phyloP scores from a whole-genome alignment of 2,113 vertebrate species.

The Maccullochella peelii region DNA sequence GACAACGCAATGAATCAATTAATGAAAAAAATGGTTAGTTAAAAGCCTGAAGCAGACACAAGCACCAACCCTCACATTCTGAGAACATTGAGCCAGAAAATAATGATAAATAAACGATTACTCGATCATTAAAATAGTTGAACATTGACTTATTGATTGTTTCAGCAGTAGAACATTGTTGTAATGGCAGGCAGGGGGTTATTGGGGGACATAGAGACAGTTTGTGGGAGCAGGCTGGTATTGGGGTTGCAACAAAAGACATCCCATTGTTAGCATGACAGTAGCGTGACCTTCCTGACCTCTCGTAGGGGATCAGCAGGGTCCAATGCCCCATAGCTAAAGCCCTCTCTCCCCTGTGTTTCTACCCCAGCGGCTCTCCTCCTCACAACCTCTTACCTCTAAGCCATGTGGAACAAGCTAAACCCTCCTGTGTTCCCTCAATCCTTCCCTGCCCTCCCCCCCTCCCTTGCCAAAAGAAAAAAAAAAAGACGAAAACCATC shows the following conservation, averaged over 20 bases:
- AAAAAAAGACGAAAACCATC: constrained; percentile 64
- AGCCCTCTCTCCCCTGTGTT: constrained; percentile 46
- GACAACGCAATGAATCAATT: neutral
- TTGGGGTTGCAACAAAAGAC: constrained; percentile 69
- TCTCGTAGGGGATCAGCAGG: constrained; percentile 75
- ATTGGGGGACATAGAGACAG: constrained; percentile 13
- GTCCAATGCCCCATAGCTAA: constrained; percentile 55
- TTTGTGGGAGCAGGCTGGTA: constrained; percentile 53
- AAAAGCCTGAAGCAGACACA: neutral
- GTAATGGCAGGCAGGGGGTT: constrained; percentile 21
- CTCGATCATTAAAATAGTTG: neutral
- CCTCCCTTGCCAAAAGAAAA: constrained; percentile 18
- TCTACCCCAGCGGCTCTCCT: constrained; percentile 52
- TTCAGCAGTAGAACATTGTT: neutral
- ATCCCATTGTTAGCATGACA: constrained; percentile 86
- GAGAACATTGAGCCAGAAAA: neutral
- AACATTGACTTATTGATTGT: neutral
- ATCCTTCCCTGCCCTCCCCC: constrained; percentile 34
- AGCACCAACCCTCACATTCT: neutral
- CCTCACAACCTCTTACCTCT: constrained; percentile 74
- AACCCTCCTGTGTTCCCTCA: constrained; percentile 62
- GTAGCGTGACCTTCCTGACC: constrained; percentile 83
- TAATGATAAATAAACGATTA: neutral
- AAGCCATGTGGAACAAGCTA: constrained; percentile 74
- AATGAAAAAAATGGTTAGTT: neutral